Conservation (phyloP, 2,888 invertebrate species). For the Drosophila tanythrix region DNA sequence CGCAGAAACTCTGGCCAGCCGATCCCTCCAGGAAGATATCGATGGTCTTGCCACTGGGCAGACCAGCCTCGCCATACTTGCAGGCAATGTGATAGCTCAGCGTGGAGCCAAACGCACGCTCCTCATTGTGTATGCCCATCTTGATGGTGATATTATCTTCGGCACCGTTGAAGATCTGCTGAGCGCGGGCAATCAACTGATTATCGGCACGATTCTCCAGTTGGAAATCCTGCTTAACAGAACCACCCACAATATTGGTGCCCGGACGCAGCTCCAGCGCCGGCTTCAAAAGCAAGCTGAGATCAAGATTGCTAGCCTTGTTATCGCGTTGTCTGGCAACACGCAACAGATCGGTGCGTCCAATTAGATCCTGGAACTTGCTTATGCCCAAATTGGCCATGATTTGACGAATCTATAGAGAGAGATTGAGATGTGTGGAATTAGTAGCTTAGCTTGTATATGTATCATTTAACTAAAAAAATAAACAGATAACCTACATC, state of each 20-base stretch:
- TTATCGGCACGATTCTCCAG: constrained; percentile 94
- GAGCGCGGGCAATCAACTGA: constrained; percentile 90
- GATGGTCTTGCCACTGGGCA: constrained; percentile 91
- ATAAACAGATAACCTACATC: constrained; percentile 88
- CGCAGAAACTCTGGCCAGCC: constrained; percentile 99
- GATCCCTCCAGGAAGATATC: constrained; percentile 94
- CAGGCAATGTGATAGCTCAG: constrained; percentile 98
- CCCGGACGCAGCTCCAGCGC: constrained; percentile 95
- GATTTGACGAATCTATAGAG: constrained; percentile 90
- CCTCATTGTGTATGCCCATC: constrained; percentile 94
- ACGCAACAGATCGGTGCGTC: constrained; percentile 94
- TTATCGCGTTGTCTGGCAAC: constrained; percentile 89
- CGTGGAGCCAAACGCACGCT: constrained; percentile 96
- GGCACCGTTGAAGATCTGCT: constrained; percentile 91
- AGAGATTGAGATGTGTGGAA: neutral
- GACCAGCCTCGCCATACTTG: constrained; percentile 93
- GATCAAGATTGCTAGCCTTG: constrained; percentile 94
- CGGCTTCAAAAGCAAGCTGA: constrained; percentile 93
- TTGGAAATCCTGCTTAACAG: constrained; percentile 93
- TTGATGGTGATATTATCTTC: constrained; percentile 89
- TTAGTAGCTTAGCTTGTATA: neutral
- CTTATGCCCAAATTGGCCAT: constrained; percentile 97
- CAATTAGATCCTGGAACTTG: constrained; percentile 95
- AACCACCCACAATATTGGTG: constrained; percentile 95
- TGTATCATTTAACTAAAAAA: neutral